These are phyloP conservation scores for Enteromius unitaeniatus DNA, from an alignment of 2,797 vertebrate genomes.

Conservation along the genomic window DNA sequence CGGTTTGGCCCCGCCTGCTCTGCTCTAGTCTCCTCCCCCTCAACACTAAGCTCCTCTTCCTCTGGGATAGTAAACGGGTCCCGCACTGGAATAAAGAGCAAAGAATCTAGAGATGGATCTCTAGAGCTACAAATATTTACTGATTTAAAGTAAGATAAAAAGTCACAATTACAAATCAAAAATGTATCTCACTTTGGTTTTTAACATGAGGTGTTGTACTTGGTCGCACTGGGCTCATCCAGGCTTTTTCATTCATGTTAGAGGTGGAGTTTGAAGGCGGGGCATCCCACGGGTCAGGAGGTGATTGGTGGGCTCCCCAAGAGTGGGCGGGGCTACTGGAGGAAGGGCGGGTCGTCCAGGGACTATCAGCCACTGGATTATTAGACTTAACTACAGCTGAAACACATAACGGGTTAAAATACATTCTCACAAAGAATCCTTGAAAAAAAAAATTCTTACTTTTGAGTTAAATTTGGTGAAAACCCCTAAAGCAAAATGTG, in stretches of 20 bases:
- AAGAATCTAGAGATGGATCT: neutral
- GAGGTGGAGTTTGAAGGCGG: conserved; percentile 60
- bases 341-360: conserved; percentile 70
- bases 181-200: neutral
- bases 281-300: conserved; percentile 72
- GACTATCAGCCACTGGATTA: conserved; percentile 70
- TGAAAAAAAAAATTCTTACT: too few relatives aligned
- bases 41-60: conserved; percentile 18
- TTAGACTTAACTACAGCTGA: conserved; percentile 68
- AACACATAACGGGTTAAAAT: neutral
- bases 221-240: conserved; percentile 69
- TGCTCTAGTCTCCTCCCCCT: conserved; percentile 60
- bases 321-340: conserved; percentile 68
- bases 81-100: conserved; percentile 54
- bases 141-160: neutral
- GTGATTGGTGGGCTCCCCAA: conserved; percentile 69
- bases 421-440: neutral
- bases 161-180: neutral
- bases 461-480: neutral
- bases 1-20: conserved; percentile 60
- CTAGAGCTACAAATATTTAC: neutral
- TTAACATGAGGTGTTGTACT: neutral
- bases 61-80: conserved; percentile 70
- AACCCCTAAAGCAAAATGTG: too few relatives aligned
- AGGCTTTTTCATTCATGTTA: conserved; percentile 62